Evolutionary conservation across 1,140 invertebrate genomes (phyloP).

Genomic region (Oedothorax gibbosus): DNA sequence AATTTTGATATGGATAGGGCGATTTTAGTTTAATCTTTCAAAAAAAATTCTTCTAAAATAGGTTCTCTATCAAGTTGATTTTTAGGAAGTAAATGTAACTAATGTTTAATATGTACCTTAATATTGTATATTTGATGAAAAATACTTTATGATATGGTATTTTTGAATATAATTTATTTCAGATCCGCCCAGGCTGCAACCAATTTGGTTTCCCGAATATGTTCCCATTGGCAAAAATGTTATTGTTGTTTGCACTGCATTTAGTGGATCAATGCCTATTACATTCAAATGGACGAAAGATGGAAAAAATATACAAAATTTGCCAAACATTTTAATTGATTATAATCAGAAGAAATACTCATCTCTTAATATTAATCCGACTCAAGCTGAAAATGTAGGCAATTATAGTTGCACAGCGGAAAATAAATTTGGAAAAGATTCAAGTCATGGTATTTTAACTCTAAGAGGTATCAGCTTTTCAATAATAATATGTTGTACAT

Average conservation of each 20-base stretch:
- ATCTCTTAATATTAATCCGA: slow-evolving; percentile 19
- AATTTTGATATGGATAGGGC: no score
- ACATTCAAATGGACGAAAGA: slow-evolving; percentile 30
- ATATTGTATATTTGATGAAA: no score
- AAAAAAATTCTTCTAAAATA: no score
- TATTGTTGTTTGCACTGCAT: not conserved
- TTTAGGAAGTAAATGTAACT: no score
- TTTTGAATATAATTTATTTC: not conserved
- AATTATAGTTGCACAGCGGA: slow-evolving; percentile 42
- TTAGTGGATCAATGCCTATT: not conserved
- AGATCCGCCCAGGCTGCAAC: slow-evolving; percentile 35
- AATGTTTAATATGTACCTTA: no score
- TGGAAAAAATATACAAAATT: slow-evolving; percentile 6
- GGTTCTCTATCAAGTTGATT: no score
- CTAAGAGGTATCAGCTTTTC: slow-evolving; percentile 49
- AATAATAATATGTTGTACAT: not conserved
- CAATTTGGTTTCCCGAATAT: slow-evolving; percentile 36
- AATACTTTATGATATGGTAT: no score
- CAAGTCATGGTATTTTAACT: slow-evolving; percentile 60
- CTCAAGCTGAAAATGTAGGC: slow-evolving; percentile 27
- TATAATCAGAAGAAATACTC: slow-evolving; percentile 9
- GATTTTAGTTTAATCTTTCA: no score
- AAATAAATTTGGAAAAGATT: slow-evolving; percentile 60
- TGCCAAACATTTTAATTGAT: slow-evolving; percentile 1
- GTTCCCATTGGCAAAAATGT: slow-evolving; percentile 26